Evolutionary conservation across 1,140 invertebrate genomes (phyloP), one percentile per base, ranked within the genome.

Genomic region (Drosophila ficusphila): DNA sequence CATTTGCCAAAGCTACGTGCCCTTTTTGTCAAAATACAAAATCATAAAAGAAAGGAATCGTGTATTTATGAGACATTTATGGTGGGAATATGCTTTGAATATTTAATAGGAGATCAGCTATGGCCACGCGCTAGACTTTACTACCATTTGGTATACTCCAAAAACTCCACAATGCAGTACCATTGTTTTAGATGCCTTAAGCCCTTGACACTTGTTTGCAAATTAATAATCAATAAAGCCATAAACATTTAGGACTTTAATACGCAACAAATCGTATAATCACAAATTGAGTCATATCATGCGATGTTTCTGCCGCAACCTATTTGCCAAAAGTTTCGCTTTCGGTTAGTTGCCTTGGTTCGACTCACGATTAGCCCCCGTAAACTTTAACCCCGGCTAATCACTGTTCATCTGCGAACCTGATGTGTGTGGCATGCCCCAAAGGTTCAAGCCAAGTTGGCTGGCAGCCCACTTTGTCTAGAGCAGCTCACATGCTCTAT

Each of bases 281-380:
- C 16, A 19, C 47, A 77, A 81, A 81, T 81, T 81, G 61, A 81
- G 78, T 62, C 60, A 81, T 81, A 73, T 54, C 33, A 12, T 42
- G 34, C 39, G 23, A 34, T 73, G 19, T 38, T 39, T 46, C 16
- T 25, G 27, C 34, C 48, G 27, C 31, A 48, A 0, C 8, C 11
- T 64, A 39, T 68, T 51, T 77, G 36, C 34, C 34, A 47, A 19
- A 31, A 39, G 25, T 27, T 51, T 49, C 18, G 31, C 19, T 64
- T 34, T 34, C 19, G 31, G 18, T 29, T 48, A 19, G 12, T 39
- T 69, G 39, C 34, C 51, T 48, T 54, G 34, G 23, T 33, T 76
- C 31, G 46, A 27, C 56, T 64, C 81, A 88, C 81, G 82, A 77
- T 85, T 88, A 86, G 74, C 76, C 76, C 81, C 81, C 79, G 85